phyloP scores from a whole-genome alignment of 2,888 invertebrate species.

The Leucophora obtusa region DNA sequence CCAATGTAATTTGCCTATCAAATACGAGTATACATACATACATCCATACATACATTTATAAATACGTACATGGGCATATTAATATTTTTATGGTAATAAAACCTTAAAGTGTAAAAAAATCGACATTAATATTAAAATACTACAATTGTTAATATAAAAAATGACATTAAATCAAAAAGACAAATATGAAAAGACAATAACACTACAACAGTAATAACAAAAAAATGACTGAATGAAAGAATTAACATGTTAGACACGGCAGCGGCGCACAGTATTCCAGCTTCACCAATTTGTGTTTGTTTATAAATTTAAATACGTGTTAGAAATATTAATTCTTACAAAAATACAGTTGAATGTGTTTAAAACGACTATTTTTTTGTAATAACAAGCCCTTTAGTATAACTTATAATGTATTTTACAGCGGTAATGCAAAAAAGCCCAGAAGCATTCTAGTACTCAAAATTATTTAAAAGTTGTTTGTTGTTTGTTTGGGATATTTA shows the following conservation, averaged over 20 bases:
- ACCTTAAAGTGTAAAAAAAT: constrained; percentile 23
- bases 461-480: no score
- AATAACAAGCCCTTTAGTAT: no score
- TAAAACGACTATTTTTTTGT: no score
- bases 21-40: background rate
- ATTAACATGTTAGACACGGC: background rate
- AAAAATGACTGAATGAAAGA: constrained; percentile 7
- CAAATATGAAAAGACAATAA: constrained; percentile 37
- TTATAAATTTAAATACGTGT: constrained; percentile 23
- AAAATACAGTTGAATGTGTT: no score
- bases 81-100: constrained; percentile 24
- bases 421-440: no score
- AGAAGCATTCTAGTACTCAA: no score
- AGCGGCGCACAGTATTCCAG: background rate
- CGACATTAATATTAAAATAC: constrained; percentile 29
- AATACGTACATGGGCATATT: no score
- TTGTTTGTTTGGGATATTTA: no score
- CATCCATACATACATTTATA: background rate
- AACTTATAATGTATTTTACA: no score
- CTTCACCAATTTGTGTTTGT: background rate
- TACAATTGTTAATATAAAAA: constrained; percentile 43
- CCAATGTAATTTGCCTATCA: background rate
- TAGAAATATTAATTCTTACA: constrained; percentile 18
- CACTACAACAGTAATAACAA: constrained; percentile 35
- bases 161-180: constrained; percentile 33